A percentile compares a stretch with the other conserved stretches of the same genome.
Evolutionary conservation across 2,797 vertebrate species (phyloP).

Genomic region (Schizopygopsis pylzovi): DNA sequence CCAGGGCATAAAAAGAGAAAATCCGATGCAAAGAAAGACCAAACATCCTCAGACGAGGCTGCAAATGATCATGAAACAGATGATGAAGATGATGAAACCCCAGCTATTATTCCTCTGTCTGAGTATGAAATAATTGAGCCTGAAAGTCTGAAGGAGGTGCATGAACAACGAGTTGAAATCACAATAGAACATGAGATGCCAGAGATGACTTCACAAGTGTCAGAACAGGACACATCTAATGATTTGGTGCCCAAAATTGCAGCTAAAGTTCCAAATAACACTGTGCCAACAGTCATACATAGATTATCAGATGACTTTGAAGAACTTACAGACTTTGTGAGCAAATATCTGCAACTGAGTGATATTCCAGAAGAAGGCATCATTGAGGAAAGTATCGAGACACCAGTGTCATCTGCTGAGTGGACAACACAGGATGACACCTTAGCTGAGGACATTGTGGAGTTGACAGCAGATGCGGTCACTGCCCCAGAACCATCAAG

Average conservation of each 20-base stretch:
- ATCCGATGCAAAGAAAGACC: slow-evolving; percentile 80
- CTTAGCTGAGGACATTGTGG: slow-evolving; percentile 77
- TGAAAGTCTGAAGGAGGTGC: slow-evolving; percentile 72
- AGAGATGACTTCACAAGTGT: neutral
- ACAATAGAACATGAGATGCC: slow-evolving; percentile 56
- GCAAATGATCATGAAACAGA: slow-evolving; percentile 71
- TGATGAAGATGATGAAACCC: slow-evolving; percentile 90
- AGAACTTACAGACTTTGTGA: slow-evolving; percentile 73
- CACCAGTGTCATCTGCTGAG: slow-evolving; percentile 68
- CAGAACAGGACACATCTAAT: slow-evolving; percentile 37
- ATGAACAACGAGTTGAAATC: slow-evolving; percentile 59
- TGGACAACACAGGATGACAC: slow-evolving; percentile 75
- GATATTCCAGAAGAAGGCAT: slow-evolving; percentile 77
- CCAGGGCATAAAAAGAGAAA: slow-evolving; percentile 86
- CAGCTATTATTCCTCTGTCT: slow-evolving; percentile 89
- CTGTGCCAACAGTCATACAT: slow-evolving; percentile 60
- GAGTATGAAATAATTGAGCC: slow-evolving; percentile 86
- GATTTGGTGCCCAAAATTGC: slow-evolving; percentile 22
- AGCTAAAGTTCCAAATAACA: slow-evolving; percentile 58
- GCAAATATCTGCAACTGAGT: slow-evolving; percentile 72
- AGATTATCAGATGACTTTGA: slow-evolving; percentile 71
- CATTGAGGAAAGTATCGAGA: slow-evolving; percentile 72
- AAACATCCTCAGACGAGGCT: slow-evolving; percentile 74
- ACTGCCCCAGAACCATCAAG: slow-evolving; percentile 79
- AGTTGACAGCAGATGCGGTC: slow-evolving; percentile 83